Evolutionary conservation across 2,888 invertebrate genomes (phyloP).

Genomic region (Ethmia dodecea): DNA sequence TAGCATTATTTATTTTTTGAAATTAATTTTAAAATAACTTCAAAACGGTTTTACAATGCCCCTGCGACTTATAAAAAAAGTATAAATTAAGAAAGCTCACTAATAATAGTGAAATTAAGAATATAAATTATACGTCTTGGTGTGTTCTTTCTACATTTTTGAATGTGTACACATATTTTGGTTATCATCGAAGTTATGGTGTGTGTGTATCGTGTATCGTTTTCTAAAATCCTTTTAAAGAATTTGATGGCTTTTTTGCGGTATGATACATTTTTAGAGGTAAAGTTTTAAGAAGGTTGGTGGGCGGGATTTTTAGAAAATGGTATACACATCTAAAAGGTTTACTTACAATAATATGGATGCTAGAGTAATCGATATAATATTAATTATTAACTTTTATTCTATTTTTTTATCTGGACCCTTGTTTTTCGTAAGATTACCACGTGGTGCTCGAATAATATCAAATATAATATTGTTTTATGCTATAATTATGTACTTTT

Average conservation of each 20-base stretch:
- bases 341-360: constrained; percentile 7
- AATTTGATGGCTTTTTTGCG: constrained; percentile 3
- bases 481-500: background rate
- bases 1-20: no score
- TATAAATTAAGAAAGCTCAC: constrained; percentile 62
- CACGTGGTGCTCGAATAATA: constrained; percentile 51
- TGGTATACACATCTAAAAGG: constrained; percentile 9
- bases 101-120: constrained; percentile 43
- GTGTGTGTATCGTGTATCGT: constrained; percentile 16
- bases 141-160: constrained; percentile 52
- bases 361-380: constrained; percentile 2
- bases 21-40: no score
- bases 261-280: constrained; percentile 7
- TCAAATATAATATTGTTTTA: constrained; percentile 26
- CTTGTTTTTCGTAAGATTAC: constrained; percentile 16
- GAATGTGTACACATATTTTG: constrained; percentile 29
- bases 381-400: constrained; percentile 1
- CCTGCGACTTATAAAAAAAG: constrained; percentile 34
- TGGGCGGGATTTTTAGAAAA: constrained; percentile 13
- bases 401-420: constrained; percentile 1
- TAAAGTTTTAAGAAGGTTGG: constrained; percentile 8
- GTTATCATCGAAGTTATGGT: constrained; percentile 29
- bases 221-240: constrained; percentile 14
- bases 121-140: constrained; percentile 42
- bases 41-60: no score